phyloP scores from a whole-genome alignment of 2,888 invertebrate species.

The Lepidonotus clava region DNA sequence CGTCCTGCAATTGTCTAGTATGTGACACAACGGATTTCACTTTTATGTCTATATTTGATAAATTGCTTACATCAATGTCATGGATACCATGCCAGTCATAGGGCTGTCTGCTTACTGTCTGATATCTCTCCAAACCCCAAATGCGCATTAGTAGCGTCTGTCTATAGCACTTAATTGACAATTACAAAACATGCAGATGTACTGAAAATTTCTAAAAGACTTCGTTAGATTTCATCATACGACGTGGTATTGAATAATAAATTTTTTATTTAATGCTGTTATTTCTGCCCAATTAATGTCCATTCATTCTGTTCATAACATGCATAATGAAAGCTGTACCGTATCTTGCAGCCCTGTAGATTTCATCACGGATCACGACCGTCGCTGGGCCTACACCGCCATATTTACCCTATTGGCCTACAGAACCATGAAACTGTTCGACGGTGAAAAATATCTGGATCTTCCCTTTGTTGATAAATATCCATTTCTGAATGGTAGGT shows the following conservation, averaged over 20 bases:
- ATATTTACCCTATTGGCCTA: slow-evolving; percentile 47
- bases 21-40: not conserved
- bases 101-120: too few relatives aligned
- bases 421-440: slow-evolving; percentile 43
- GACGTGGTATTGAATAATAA: too few relatives aligned
- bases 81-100: too few relatives aligned
- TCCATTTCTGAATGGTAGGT: not conserved
- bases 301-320: not conserved
- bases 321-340: not conserved
- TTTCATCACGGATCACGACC: slow-evolving; percentile 49
- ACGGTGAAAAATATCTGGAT: not conserved
- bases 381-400: slow-evolving; percentile 49
- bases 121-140: too few relatives aligned
- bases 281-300: not conserved
- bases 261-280: too few relatives aligned
- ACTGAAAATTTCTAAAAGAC: not conserved
- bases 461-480: not conserved
- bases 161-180: too few relatives aligned
- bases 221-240: too few relatives aligned
- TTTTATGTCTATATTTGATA: not conserved
- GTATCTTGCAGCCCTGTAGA: slow-evolving; percentile 53
- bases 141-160: too few relatives aligned
- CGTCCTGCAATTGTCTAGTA: slow-evolving; percentile 38
- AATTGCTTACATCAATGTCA: not conserved
- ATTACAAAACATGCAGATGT: too few relatives aligned